Conservation (phyloP, 2,113 vertebrate genomes). For the Accipiter virgatus region DNA sequence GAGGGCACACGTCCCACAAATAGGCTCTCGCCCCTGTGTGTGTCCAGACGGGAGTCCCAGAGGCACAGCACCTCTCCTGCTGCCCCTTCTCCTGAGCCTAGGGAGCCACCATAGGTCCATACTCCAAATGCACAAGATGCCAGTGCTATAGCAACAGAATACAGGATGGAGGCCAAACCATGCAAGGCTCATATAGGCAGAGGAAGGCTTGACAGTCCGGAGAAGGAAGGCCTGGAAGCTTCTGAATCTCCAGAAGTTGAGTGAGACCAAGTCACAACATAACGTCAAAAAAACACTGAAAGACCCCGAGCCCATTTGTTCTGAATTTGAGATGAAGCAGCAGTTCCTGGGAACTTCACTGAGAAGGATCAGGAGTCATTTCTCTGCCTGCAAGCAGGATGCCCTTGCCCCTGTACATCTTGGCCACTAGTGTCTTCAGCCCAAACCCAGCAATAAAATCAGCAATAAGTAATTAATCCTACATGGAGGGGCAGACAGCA, state of each 20-base stretch:
- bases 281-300: not conserved
- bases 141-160: not conserved
- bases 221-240: not conserved
- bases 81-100: not conserved
- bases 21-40: accelerated
- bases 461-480: not conserved
- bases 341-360: not conserved
- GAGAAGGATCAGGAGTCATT: not conserved
- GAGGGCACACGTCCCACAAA: not conserved
- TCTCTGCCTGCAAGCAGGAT: not conserved
- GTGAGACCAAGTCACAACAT: not conserved
- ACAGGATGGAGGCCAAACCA: not conserved
- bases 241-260: not conserved
- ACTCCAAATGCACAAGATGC: not conserved
- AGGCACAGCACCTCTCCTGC: not conserved
- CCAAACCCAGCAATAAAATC: not conserved
- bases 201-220: not conserved
- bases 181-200: not conserved
- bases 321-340: not conserved
- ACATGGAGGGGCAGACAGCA: not conserved
- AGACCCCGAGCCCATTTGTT: not conserved
- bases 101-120: not conserved
- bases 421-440: not conserved
- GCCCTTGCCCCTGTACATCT: not conserved
- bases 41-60: not conserved